phyloP scores from a whole-genome alignment of 1,140 invertebrate species.

The Apocrypta bakeri region DNA sequence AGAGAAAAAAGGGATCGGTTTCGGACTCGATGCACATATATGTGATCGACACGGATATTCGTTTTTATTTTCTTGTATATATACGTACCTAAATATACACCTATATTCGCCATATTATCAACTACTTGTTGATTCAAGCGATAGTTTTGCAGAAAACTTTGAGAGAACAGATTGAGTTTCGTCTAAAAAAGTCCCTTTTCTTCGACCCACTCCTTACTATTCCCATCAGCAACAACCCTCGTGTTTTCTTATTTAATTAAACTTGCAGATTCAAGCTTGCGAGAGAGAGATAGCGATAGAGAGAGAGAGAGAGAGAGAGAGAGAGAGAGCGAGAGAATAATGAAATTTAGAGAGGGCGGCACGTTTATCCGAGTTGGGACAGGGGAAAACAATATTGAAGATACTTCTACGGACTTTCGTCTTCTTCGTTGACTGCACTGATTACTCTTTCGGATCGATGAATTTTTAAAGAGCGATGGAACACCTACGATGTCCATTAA shows the following conservation, averaged over 20 bases:
- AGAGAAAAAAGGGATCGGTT: too few species aligned
- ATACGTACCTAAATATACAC: too few species aligned
- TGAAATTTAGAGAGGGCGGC: constrained; percentile 44
- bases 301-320: constrained; percentile 19
- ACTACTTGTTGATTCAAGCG: background rate
- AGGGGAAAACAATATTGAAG: constrained; percentile 27
- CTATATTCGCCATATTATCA: too few species aligned
- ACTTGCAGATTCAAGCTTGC: constrained; percentile 32
- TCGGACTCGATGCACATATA: too few species aligned
- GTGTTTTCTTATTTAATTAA: constrained; percentile 47
- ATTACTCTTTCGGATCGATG: background rate
- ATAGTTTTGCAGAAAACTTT: too few species aligned
- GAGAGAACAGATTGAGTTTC: background rate
- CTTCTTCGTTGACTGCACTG: background rate
- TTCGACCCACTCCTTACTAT: too few species aligned
- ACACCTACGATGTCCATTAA: background rate
- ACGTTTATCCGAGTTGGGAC: background rate
- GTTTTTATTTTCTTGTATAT: too few species aligned
- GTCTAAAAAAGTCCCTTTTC: background rate
- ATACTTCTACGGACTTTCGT: background rate
- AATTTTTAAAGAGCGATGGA: background rate
- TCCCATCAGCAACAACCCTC: too few species aligned
- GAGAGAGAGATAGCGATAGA: constrained; percentile 9
- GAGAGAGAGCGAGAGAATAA: constrained; percentile 29
- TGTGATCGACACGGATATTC: too few species aligned